Percentiles rank a stretch among this genome's conserved stretches.
Evolutionary conservation across 2,888 invertebrate genomes (phyloP).

Genomic region (Eueremaeus valkanovi): DNA sequence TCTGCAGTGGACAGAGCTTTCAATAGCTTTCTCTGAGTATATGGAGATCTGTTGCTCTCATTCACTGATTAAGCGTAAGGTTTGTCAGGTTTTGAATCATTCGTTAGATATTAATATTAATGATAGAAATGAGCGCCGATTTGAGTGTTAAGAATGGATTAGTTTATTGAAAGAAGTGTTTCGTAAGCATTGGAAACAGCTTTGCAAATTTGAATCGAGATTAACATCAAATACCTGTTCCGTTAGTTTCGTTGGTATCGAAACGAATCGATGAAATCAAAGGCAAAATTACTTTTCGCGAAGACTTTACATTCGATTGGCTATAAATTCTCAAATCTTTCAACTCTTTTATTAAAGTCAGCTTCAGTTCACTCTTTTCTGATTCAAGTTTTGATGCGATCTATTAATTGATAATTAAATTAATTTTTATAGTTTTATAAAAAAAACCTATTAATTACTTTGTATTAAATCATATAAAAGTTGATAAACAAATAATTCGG

Average conservation of each 20-base stretch:
- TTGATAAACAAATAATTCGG: no score
- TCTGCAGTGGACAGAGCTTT: conserved; percentile 41
- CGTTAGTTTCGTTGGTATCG: not conserved
- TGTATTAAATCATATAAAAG: no score
- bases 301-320: conserved; percentile 39
- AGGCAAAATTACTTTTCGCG: conserved; percentile 41
- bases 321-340: conserved; percentile 33
- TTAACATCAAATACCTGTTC: conserved; percentile 3
- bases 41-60: not conserved
- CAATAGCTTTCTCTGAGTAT: conserved; percentile 9
- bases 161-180: no score
- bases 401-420: conserved; percentile 25
- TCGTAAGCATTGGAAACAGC: no score
- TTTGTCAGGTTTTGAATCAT: not conserved
- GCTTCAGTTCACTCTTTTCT: conserved; percentile 9
- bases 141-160: no score
- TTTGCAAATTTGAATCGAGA: not conserved
- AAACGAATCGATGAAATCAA: conserved; percentile 25
- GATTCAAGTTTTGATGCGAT: conserved; percentile 35
- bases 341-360: conserved; percentile 15
- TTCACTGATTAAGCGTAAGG: not conserved
- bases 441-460: no score
- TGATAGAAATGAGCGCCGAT: no score
- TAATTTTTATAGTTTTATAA: not conserved
- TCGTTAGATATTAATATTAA: not conserved